These are phyloP conservation scores for Ploceus nigricollis DNA, from an alignment of 2,113 vertebrate genomes.

Conservation along the genomic window DNA sequence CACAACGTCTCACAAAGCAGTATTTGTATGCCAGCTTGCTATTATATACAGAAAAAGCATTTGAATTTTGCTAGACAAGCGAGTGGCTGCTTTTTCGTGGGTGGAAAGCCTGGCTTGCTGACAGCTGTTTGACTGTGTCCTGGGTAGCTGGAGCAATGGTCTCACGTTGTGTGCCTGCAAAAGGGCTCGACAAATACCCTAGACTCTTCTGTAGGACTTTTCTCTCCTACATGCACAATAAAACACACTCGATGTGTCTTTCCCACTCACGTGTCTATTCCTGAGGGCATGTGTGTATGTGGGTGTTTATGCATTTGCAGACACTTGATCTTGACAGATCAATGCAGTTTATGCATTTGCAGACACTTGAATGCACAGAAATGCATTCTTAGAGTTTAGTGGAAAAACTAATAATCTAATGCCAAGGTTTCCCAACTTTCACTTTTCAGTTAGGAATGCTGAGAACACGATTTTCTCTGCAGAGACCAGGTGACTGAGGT, in stretches of 20 bases:
- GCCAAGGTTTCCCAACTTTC: neutral
- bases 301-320: neutral
- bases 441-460: neutral
- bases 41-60: constrained; percentile 34
- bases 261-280: neutral
- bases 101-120: constrained; percentile 18
- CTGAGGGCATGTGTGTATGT: neutral
- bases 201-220: neutral
- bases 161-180: neutral
- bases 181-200: rapidly evolving
- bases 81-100: constrained; percentile 42
- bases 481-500: neutral
- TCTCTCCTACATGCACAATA: neutral
- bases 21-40: constrained; percentile 33
- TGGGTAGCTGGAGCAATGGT: neutral
- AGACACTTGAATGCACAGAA: neutral
- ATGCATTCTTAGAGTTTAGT: neutral
- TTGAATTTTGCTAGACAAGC: neutral
- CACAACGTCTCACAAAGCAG: neutral
- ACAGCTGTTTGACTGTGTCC: neutral
- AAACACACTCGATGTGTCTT: neutral
- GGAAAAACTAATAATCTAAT: neutral
- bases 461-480: neutral
- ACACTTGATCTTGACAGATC: too few species aligned
- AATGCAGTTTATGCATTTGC: neutral